phyloP scores from a whole-genome alignment of 2,888 invertebrate species.

The Lochmaea capreae region DNA sequence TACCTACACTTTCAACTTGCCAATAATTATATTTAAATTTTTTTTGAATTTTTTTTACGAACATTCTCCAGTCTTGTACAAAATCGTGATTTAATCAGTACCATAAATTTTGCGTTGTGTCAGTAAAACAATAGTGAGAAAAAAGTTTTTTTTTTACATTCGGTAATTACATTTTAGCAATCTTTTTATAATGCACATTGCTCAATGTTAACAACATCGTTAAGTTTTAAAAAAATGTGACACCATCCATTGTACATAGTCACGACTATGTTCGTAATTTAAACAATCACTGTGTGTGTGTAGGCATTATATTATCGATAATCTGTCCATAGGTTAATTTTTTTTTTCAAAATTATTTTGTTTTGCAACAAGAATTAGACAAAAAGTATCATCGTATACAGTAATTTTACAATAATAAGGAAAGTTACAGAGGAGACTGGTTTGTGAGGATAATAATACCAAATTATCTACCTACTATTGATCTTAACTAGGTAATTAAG shows the following conservation, averaged over 20 bases:
- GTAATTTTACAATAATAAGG: slow-evolving; percentile 6
- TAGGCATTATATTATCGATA: slow-evolving; percentile 30
- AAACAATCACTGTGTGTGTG: slow-evolving; percentile 28
- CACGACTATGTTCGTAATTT: slow-evolving; percentile 27
- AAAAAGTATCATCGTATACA: not conserved
- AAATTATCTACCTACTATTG: not conserved
- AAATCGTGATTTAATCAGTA: not conserved
- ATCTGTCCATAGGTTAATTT: slow-evolving; percentile 18
- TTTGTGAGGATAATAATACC: slow-evolving; percentile 1
- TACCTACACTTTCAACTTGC: too few relatives aligned
- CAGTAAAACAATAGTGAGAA: slow-evolving; percentile 12
- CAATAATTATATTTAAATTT: not conserved
- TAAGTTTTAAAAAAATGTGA: slow-evolving; percentile 22
- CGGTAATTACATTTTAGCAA: slow-evolving; percentile 26
- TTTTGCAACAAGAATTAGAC: slow-evolving; percentile 5
- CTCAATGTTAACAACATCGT: slow-evolving; percentile 31
- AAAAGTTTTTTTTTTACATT: slow-evolving; percentile 1
- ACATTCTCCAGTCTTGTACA: not conserved
- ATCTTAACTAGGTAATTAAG: not conserved
- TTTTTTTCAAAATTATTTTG: slow-evolving; percentile 12
- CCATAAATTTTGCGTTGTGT: not conserved
- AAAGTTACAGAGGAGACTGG: slow-evolving; percentile 4
- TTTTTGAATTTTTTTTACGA: not conserved
- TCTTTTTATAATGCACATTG: slow-evolving; percentile 30
- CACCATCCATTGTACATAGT: slow-evolving; percentile 31